phyloP scores from a whole-genome alignment of 2,113 vertebrate genomes.

The Myrmecobius fasciatus region DNA sequence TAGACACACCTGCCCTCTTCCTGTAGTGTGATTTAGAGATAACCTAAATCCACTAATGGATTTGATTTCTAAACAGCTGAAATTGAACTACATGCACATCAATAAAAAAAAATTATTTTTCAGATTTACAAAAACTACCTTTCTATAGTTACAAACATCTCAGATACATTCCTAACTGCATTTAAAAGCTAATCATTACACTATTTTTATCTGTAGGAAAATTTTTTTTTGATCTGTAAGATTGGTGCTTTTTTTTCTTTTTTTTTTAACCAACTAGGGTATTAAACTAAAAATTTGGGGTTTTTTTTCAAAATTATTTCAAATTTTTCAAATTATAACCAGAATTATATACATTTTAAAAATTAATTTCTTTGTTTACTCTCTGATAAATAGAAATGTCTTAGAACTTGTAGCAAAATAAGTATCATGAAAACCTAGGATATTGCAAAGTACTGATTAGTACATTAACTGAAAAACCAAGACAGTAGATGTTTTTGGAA shows the following conservation, averaged over 20 bases:
- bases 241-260: background rate
- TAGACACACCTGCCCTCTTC: conserved; percentile 20
- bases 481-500: background rate
- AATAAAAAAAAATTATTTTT: conserved; percentile 21
- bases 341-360: conserved; percentile 14
- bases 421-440: background rate
- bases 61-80: conserved; percentile 44
- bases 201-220: conserved; percentile 3
- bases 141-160: background rate
- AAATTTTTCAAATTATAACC: background rate
- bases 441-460: background rate
- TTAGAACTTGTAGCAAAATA: background rate
- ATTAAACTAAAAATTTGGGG: background rate
- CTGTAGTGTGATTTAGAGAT: background rate
- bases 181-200: background rate
- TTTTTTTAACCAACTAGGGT: background rate
- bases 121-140: background rate
- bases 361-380: conserved; percentile 27
- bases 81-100: background rate
- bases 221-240: background rate
- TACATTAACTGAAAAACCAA: background rate
- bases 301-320: too few relatives aligned
- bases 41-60: conserved; percentile 11
- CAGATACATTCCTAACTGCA: background rate
- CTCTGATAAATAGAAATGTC: conserved; percentile 1